Conservation (phyloP, 2,888 invertebrate species). For the Agrotis puta region DNA sequence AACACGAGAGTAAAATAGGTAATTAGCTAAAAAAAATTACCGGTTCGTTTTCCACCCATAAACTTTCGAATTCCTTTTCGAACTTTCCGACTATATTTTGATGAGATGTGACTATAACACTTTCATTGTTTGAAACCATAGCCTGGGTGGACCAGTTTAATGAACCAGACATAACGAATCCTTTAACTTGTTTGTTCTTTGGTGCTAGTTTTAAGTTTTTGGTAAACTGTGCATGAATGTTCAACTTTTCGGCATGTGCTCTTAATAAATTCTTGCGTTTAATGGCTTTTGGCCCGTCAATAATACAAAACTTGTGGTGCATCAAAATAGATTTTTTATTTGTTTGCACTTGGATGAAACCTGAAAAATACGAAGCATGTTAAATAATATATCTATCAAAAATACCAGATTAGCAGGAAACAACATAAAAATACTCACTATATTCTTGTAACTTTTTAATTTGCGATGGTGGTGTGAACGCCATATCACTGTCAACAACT, state of each 20-base stretch:
- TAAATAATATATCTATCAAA: not conserved
- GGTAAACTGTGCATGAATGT: conserved; percentile 79
- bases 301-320: conserved; percentile 95
- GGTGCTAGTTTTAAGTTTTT: conserved; percentile 69
- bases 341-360: conserved; percentile 88
- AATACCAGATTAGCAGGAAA: not conserved
- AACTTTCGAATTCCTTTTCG: conserved; percentile 91
- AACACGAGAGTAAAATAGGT: not conserved
- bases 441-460: conserved; percentile 86
- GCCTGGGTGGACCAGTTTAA: conserved; percentile 95
- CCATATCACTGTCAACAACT: conserved; percentile 88
- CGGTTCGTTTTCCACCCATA: conserved; percentile 91
- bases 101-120: conserved; percentile 92
- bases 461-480: conserved; percentile 87
- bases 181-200: conserved; percentile 77
- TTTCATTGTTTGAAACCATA: conserved; percentile 93
- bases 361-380: conserved; percentile 66
- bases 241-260: conserved; percentile 84
- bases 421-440: conserved; percentile 77
- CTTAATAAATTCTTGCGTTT: conserved; percentile 82
- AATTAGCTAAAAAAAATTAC: conserved; percentile 66
- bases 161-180: conserved; percentile 93
- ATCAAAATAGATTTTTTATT: conserved; percentile 91
- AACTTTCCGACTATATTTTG: conserved; percentile 89
- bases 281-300: conserved; percentile 91